Conservation (phyloP, 2,888 invertebrate genomes). For the Nomada ruficornis region DNA sequence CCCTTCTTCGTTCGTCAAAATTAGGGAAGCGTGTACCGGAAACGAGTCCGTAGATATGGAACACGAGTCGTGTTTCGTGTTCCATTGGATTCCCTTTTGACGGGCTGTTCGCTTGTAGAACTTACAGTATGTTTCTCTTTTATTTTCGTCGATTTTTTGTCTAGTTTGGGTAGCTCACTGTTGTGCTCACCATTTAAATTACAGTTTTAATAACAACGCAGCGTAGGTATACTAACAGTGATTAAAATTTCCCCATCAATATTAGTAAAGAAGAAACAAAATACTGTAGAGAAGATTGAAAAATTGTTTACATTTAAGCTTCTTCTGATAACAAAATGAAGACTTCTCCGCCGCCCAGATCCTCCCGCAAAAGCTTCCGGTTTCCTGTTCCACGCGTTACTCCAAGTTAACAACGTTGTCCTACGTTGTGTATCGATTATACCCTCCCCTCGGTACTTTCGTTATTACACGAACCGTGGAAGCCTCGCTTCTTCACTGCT, state of each 20-base stretch:
- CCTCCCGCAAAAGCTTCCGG: conserved; percentile 10
- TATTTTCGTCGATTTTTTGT: too few relatives aligned
- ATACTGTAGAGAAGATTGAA: background rate
- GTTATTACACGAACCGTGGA: conserved; percentile 26
- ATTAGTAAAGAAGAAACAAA: background rate
- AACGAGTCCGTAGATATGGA: background rate
- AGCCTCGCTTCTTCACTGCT: conserved; percentile 18
- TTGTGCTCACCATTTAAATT: too few relatives aligned
- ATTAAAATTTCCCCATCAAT: too few relatives aligned
- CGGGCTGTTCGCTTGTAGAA: background rate
- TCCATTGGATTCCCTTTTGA: background rate
- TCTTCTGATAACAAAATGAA: conserved; percentile 15
- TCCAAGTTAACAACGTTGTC: conserved; percentile 38
- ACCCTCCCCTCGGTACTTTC: conserved; percentile 6
- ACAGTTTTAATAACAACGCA: too few relatives aligned
- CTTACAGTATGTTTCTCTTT: too few relatives aligned
- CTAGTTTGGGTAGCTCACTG: background rate
- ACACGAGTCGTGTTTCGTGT: background rate
- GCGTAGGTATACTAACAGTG: too few relatives aligned
- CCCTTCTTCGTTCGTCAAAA: conserved; percentile 39
- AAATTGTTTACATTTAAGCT: conserved; percentile 6
- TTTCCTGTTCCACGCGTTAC: conserved; percentile 5
- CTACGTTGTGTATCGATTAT: conserved; percentile 48
- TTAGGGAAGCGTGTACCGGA: background rate
- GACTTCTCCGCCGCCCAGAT: conserved; percentile 4